A percentile compares a stretch with the other conserved stretches of the same genome.
phyloP scores from a whole-genome alignment of 2,888 invertebrate species.

The Gymnosoma rotundatum region DNA sequence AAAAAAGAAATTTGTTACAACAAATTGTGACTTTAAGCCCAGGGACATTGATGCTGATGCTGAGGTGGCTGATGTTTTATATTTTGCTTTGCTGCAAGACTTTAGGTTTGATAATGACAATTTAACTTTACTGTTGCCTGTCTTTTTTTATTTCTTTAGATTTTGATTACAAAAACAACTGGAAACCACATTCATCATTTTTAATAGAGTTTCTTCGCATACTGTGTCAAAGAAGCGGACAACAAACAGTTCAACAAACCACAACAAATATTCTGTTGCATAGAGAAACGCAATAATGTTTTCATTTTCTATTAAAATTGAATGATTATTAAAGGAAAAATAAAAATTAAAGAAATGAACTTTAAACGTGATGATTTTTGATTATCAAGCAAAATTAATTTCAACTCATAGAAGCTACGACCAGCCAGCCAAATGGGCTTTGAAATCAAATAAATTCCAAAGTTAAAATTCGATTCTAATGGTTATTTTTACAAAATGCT shows the following conservation, averaged over 20 bases:
- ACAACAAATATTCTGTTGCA: slow-evolving; percentile 39
- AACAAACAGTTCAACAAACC: slow-evolving; percentile 28
- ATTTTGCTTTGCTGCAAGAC: slow-evolving; percentile 30
- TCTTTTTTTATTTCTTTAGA: not conserved
- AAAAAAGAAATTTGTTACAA: slow-evolving; percentile 14
- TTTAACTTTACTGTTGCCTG: slow-evolving; percentile 1
- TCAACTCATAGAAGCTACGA: not conserved
- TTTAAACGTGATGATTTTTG: slow-evolving; percentile 42
- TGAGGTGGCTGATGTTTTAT: not conserved
- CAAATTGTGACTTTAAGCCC: slow-evolving; percentile 25
- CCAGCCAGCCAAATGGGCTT: not conserved
- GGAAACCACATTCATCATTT: slow-evolving; percentile 57
- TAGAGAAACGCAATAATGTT: slow-evolving; percentile 47
- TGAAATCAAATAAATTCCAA: not conserved
- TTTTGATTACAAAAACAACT: slow-evolving; percentile 12
- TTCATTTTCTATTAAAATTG: slow-evolving; percentile 41
- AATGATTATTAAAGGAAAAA: not conserved
- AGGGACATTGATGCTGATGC: slow-evolving; percentile 5
- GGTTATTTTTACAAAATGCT: not conserved
- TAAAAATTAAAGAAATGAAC: slow-evolving; percentile 41
- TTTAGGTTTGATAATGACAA: slow-evolving; percentile 37
- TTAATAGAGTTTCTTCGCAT: slow-evolving; percentile 29
- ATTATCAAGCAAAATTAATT: slow-evolving; percentile 24
- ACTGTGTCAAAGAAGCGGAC: slow-evolving; percentile 11
- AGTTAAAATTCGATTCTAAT: not conserved